phyloP scores from a whole-genome alignment of 2,888 invertebrate species.

The Dolomedes plantarius region DNA sequence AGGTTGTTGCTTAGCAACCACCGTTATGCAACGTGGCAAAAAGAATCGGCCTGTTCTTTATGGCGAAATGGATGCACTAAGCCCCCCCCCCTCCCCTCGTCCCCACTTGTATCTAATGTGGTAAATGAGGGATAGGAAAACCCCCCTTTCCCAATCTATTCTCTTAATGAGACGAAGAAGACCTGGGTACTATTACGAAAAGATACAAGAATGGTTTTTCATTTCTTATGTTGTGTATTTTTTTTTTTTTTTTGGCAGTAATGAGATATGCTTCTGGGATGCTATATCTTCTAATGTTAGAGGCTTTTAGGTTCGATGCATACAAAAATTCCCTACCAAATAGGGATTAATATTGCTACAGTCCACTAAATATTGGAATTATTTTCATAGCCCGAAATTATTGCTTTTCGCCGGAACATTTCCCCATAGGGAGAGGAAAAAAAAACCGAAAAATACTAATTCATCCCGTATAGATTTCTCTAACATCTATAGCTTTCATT shows the following conservation, averaged over 20 bases:
- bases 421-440: too few species aligned
- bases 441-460: too few species aligned
- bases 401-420: too few species aligned
- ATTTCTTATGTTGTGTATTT: background rate
- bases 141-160: conserved; percentile 51
- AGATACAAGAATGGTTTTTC: conserved; percentile 9
- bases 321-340: too few species aligned
- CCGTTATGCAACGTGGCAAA: conserved; percentile 71
- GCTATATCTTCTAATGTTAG: background rate
- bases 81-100: conserved; percentile 15
- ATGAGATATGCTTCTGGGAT: background rate
- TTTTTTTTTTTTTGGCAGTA: background rate
- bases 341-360: too few species aligned
- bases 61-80: conserved; percentile 57
- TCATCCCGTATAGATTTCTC: too few species aligned
- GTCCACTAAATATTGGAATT: too few species aligned
- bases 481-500: too few species aligned
- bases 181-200: conserved; percentile 47
- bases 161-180: conserved; percentile 62
- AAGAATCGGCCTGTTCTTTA: conserved; percentile 65
- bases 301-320: too few species aligned
- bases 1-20: conserved; percentile 66
- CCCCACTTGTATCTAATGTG: conserved; percentile 43
- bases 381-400: too few species aligned
- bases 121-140: conserved; percentile 51